These are phyloP conservation scores for Anguilla marmorata DNA, from an alignment of 2,797 vertebrate genomes.

Conservation along the genomic window DNA sequence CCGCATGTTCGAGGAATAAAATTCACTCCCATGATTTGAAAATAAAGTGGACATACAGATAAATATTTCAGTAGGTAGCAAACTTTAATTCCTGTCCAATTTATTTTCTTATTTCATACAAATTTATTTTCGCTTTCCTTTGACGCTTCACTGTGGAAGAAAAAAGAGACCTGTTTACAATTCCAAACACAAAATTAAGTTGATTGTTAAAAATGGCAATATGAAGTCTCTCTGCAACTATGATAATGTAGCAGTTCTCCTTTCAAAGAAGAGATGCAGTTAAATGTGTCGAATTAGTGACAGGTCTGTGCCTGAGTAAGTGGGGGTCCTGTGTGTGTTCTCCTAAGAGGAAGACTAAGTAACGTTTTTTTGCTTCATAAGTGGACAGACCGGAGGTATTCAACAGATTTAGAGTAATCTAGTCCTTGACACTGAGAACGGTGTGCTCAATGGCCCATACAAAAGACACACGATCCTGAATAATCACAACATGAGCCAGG, in stretches of 20 bases:
- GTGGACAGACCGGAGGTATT: neutral
- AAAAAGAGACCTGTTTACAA: neutral
- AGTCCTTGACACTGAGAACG: neutral
- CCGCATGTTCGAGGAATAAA: neutral
- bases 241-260: neutral
- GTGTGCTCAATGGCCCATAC: neutral
- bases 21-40: neutral
- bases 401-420: neutral
- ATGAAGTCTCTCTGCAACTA: neutral
- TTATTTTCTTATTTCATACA: neutral
- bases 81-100: neutral
- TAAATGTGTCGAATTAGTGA: neutral
- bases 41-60: neutral
- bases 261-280: neutral
- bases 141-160: neutral
- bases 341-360: neutral
- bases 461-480: neutral
- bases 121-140: neutral
- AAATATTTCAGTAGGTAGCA: conserved; percentile 1
- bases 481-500: too few relatives aligned
- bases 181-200: neutral
- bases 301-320: neutral
- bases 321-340: neutral
- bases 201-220: neutral
- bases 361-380: neutral